These are phyloP conservation scores for Sesamia nonagrioides DNA, from an alignment of 1,140 invertebrate genomes.

Conservation along the genomic window DNA sequence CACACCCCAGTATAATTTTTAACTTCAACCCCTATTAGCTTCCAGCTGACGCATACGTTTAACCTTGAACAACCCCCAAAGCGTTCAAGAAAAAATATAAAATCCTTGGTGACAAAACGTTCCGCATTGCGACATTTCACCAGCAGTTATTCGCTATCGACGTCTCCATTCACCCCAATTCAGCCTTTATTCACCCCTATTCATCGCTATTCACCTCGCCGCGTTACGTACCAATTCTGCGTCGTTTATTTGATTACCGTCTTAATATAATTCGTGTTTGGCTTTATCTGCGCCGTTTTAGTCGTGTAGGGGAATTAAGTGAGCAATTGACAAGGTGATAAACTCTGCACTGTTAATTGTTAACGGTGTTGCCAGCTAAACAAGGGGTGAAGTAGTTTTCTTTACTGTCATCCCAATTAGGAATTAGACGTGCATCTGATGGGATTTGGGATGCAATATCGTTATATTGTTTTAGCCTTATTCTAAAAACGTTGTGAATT, in stretches of 20 bases:
- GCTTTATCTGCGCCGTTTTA: conserved; percentile 17
- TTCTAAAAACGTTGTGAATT: too few species aligned
- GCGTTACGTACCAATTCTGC: conserved; percentile 16
- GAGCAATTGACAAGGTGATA: conserved; percentile 16
- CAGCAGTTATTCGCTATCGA: conserved; percentile 15
- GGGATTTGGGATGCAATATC: neutral
- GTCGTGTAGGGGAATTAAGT: neutral
- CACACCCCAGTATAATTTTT: neutral
- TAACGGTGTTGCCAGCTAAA: neutral
- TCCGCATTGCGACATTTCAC: conserved; percentile 39
- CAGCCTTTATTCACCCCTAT: conserved; percentile 6
- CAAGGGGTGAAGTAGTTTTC: neutral
- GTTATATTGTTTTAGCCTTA: too few species aligned
- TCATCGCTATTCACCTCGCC: conserved; percentile 29
- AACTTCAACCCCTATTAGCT: neutral
- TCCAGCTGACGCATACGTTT: neutral
- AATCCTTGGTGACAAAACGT: conserved; percentile 26
- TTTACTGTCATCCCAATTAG: neutral
- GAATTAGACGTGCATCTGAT: neutral
- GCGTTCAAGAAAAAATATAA: conserved; percentile 7
- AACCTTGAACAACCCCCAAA: conserved; percentile 8
- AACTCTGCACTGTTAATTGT: neutral
- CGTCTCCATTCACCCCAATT: conserved; percentile 29
- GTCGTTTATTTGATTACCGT: conserved; percentile 39
- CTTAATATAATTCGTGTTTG: conserved; percentile 42